These are phyloP conservation scores for Solenodon paradoxus DNA, from an alignment of 2,113 vertebrate genomes.

Conservation along the genomic window DNA sequence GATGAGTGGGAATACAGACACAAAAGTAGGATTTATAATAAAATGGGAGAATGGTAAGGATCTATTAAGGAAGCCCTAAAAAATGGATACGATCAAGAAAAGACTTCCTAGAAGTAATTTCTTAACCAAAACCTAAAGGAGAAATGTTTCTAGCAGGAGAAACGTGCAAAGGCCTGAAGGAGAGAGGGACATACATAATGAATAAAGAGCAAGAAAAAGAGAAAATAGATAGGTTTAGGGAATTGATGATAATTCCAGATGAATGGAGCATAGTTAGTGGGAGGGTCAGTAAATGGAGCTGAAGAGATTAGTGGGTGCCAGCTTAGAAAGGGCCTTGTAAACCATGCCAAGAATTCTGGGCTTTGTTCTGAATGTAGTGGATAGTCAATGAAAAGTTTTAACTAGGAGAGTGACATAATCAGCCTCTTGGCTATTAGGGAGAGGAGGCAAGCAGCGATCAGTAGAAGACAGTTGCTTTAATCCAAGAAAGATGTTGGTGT, in stretches of 20 bases:
- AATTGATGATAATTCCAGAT: background rate
- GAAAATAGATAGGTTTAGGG: background rate
- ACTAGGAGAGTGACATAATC: background rate
- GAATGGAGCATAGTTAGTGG: background rate
- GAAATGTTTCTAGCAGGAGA: background rate
- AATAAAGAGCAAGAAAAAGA: background rate
- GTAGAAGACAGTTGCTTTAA: background rate
- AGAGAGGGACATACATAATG: background rate
- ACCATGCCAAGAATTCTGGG: no score
- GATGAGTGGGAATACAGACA: background rate
- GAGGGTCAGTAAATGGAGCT: background rate
- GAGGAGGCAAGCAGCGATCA: background rate
- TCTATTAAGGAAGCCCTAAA: background rate
- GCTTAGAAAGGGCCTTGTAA: background rate
- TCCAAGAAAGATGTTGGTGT: background rate
- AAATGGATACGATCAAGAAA: background rate
- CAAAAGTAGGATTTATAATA: background rate
- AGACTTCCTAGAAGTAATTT: constrained; percentile 18
- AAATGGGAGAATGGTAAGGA: background rate
- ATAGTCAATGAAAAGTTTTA: constrained; percentile 16
- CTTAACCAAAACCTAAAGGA: background rate
- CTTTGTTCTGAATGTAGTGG: background rate
- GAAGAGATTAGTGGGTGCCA: background rate
- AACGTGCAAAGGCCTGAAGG: background rate
- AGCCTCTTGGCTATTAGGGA: background rate